These are phyloP conservation scores for Mnemiopsis leidyi DNA, from an alignment of 37 sponge, comb jelly and placozoan genomes.

Conservation along the genomic window DNA sequence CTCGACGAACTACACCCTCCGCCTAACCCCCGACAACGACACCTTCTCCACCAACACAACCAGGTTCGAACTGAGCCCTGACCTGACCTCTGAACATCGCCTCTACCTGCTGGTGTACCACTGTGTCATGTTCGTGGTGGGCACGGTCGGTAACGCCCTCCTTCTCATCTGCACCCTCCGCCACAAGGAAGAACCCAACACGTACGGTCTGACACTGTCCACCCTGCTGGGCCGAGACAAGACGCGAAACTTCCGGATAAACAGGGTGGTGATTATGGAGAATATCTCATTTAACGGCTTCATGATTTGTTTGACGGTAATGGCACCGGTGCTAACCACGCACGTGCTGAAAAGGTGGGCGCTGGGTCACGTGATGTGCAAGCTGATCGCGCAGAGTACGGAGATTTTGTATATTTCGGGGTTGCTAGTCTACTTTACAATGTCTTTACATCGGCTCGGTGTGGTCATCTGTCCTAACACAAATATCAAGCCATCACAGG, in stretches of 20 bases:
- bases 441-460: background rate
- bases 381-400: slow-evolving; percentile 34
- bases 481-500: background rate
- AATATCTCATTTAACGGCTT: background rate
- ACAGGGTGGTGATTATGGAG: background rate
- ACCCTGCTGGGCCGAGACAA: background rate
- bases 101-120: background rate
- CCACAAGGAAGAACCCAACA: background rate
- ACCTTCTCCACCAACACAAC: background rate
- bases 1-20: background rate
- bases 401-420: slow-evolving; percentile 29
- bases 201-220: background rate
- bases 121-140: background rate
- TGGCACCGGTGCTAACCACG: background rate
- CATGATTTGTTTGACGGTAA: background rate
- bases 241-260: background rate
- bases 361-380: background rate
- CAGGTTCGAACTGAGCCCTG: background rate
- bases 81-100: background rate
- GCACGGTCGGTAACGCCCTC: background rate
- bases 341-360: background rate
- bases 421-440: background rate
- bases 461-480: background rate
- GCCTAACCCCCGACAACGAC: background rate
- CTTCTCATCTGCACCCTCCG: background rate